Evolutionary conservation across 2,888 invertebrate species (phyloP).

Genomic region (Macaria notata): DNA sequence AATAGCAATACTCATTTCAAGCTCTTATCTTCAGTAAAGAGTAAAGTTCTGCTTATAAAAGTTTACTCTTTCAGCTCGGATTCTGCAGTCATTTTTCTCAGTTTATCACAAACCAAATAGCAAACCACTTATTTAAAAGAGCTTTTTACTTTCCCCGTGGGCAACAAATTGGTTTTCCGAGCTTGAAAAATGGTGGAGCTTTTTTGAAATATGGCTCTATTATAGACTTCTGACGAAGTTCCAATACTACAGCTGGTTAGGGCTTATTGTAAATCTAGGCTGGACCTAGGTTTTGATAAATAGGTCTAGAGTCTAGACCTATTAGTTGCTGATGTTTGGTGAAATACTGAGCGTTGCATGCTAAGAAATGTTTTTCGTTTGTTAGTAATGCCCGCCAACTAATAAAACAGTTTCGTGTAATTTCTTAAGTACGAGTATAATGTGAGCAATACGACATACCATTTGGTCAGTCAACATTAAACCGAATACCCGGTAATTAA

Average conservation of each 20-base stretch:
- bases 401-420: too few relatives aligned
- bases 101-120: slow-evolving; percentile 7
- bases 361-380: too few relatives aligned
- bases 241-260: slow-evolving; percentile 12
- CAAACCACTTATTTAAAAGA: slow-evolving; percentile 21
- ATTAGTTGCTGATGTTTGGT: not conserved
- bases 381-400: too few relatives aligned
- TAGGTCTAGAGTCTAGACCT: not conserved
- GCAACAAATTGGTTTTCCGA: slow-evolving; percentile 24
- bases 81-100: not conserved
- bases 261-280: slow-evolving; percentile 12
- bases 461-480: too few relatives aligned
- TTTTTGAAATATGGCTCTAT: slow-evolving; percentile 28
- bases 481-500: too few relatives aligned
- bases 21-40: too few relatives aligned
- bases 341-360: not conserved
- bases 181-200: slow-evolving; percentile 20
- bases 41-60: too few relatives aligned
- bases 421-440: too few relatives aligned
- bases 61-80: too few relatives aligned
- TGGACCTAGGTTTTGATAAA: slow-evolving; percentile 14
- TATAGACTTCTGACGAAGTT: slow-evolving; percentile 18
- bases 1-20: too few relatives aligned
- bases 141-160: slow-evolving; percentile 19
- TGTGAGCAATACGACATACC: too few relatives aligned